Evolutionary conservation across 2,888 invertebrate genomes (phyloP).

Genomic region (Andrena praecox): DNA sequence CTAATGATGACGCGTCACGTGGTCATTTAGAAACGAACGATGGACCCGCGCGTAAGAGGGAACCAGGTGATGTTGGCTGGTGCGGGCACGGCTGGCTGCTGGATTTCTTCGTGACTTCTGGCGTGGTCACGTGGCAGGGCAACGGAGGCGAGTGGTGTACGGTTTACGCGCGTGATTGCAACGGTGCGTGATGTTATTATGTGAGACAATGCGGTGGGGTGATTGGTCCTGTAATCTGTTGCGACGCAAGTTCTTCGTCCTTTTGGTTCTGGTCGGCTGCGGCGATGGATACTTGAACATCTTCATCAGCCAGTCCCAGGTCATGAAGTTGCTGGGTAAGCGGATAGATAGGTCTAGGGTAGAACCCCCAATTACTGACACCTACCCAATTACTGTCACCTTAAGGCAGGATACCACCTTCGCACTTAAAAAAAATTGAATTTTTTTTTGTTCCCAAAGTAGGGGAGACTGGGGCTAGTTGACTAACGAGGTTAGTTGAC

Average conservation of each 20-base stretch:
- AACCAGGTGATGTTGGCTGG: slow-evolving; percentile 34
- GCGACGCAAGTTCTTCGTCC: slow-evolving; percentile 78
- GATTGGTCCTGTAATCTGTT: slow-evolving; percentile 82
- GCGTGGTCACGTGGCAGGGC: slow-evolving; percentile 36
- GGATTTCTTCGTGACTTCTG: slow-evolving; percentile 19
- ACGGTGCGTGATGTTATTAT: slow-evolving; percentile 67
- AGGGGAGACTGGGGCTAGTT: too few relatives aligned
- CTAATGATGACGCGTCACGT: neutral
- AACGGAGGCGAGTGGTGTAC: slow-evolving; percentile 9
- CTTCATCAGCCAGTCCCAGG: slow-evolving; percentile 92
- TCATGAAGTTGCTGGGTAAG: slow-evolving; percentile 93
- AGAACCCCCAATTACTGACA: too few relatives aligned
- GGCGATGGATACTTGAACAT: slow-evolving; percentile 91
- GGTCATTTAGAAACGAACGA: slow-evolving; percentile 10
- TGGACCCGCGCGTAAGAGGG: slow-evolving; percentile 13
- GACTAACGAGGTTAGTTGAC: too few relatives aligned
- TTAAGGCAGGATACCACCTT: too few relatives aligned
- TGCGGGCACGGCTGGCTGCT: neutral
- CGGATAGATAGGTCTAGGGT: slow-evolving; percentile 55
- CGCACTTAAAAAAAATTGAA: too few relatives aligned
- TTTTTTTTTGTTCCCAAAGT: too few relatives aligned
- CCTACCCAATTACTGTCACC: too few relatives aligned
- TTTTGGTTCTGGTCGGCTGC: slow-evolving; percentile 81
- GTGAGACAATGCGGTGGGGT: slow-evolving; percentile 83
- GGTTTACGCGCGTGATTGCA: slow-evolving; percentile 53